phyloP scores from a whole-genome alignment of 2,113 vertebrate species.

The Tylochromis polylepis region DNA sequence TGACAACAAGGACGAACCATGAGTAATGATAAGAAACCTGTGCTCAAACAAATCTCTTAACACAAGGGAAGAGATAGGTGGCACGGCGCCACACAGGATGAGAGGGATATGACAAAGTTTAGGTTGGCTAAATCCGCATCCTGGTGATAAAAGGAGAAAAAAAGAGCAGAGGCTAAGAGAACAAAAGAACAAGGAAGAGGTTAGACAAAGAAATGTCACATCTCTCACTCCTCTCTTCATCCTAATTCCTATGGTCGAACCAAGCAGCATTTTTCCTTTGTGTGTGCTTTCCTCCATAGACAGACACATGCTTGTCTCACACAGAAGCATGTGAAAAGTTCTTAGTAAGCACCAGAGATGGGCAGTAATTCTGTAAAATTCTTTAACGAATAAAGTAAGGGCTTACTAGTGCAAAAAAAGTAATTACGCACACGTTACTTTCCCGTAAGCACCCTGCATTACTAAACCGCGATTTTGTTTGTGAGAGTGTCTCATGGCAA shows the following conservation, averaged over 20 bases:
- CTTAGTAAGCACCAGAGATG: accelerated
- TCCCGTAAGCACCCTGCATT: no score
- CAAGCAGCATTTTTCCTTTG: not conserved
- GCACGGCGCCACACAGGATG: not conserved
- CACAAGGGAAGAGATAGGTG: not conserved
- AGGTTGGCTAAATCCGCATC: conserved; percentile 10
- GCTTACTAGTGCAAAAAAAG: no score
- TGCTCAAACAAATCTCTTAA: not conserved
- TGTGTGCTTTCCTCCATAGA: not conserved
- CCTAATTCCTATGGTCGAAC: conserved; percentile 17
- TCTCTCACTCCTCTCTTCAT: not conserved
- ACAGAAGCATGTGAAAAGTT: not conserved
- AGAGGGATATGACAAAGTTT: not conserved
- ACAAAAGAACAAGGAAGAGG: not conserved
- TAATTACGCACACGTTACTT: no score
- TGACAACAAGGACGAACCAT: not conserved
- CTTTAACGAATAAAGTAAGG: no score
- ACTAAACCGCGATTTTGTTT: no score
- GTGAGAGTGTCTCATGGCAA: no score
- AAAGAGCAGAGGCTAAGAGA: not conserved
- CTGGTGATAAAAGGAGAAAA: not conserved
- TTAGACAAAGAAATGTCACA: not conserved
- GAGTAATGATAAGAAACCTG: not conserved
- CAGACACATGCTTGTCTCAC: not conserved
- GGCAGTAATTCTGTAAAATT: no score